phyloP scores from a whole-genome alignment of 2,113 vertebrate genomes.

The Promerops cafer region DNA sequence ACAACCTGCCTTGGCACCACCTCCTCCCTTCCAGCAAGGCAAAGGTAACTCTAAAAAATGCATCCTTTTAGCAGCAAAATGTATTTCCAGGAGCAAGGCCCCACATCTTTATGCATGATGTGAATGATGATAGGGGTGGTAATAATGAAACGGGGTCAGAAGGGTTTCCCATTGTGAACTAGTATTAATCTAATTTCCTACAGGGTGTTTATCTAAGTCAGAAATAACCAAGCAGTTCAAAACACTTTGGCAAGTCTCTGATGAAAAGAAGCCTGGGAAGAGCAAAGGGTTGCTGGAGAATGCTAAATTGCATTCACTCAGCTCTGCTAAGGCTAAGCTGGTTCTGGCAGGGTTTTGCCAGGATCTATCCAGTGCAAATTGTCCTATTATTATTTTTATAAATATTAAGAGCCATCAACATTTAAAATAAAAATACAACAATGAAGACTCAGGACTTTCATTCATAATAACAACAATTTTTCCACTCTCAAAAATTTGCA shows the following conservation, averaged over 20 bases:
- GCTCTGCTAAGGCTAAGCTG: background rate
- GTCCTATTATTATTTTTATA: background rate
- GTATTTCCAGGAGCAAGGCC: background rate
- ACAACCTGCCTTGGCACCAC: background rate
- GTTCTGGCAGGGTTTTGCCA: background rate
- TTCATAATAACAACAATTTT: background rate
- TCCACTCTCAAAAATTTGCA: background rate
- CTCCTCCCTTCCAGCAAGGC: background rate
- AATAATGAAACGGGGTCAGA: constrained; percentile 1
- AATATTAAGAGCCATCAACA: background rate
- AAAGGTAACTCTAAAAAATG: background rate
- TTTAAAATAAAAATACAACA: background rate
- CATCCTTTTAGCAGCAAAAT: background rate
- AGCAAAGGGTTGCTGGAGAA: background rate
- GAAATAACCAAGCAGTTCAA: constrained; percentile 22
- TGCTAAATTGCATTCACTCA: background rate
- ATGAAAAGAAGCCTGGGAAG: background rate
- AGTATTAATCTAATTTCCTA: constrained; percentile 40
- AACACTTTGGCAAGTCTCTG: constrained; percentile 3
- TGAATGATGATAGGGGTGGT: background rate
- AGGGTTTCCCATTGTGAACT: background rate
- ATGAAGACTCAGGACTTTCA: background rate
- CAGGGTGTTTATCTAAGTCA: constrained; percentile 27
- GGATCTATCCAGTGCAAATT: background rate
- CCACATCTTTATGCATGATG: constrained; percentile 4